Evolutionary conservation across 92 coral and sea anemone genomes (phyloP).

Genomic region (Actinernus sp.): DNA sequence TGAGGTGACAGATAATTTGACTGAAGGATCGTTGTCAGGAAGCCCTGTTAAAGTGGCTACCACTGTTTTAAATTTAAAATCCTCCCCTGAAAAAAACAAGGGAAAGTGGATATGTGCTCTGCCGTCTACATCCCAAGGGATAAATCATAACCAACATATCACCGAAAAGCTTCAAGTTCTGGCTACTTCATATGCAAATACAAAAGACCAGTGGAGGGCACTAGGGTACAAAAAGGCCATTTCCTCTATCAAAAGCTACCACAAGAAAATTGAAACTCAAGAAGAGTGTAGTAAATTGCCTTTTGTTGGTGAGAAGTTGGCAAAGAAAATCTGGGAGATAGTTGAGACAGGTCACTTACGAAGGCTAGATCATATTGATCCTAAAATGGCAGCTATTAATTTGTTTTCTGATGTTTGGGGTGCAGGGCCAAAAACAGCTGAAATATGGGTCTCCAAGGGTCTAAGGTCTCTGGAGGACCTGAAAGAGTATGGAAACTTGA

Average conservation of each 20-base stretch:
- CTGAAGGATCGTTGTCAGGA: no score
- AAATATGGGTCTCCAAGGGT: slow-evolving; percentile 90
- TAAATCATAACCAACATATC: slow-evolving; percentile 78
- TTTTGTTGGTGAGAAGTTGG: slow-evolving; percentile 94
- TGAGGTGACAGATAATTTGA: slow-evolving; percentile 42
- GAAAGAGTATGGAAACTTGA: slow-evolving; percentile 75
- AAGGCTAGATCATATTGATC: slow-evolving; percentile 93
- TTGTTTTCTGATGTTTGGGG: slow-evolving; percentile 95
- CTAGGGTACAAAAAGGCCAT: slow-evolving; percentile 95
- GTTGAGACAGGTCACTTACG: slow-evolving; percentile 88
- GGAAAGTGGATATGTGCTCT: slow-evolving; percentile 82
- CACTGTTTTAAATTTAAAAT: slow-evolving; percentile 3
- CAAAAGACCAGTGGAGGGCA: slow-evolving; percentile 99
- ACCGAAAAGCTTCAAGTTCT: slow-evolving; percentile 92
- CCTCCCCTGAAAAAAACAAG: slow-evolving; percentile 87
- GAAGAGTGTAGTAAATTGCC: slow-evolving; percentile 90
- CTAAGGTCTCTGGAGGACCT: slow-evolving; percentile 82
- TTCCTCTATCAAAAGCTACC: slow-evolving; percentile 79
- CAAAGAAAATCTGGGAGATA: slow-evolving; percentile 96
- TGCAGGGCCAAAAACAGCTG: slow-evolving; percentile 95
- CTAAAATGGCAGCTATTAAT: slow-evolving; percentile 79
- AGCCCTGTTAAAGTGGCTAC: slow-evolving; percentile 5
- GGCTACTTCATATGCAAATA: slow-evolving; percentile 87
- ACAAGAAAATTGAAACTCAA: slow-evolving; percentile 89
- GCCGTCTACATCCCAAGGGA: slow-evolving; percentile 72